Evolutionary conservation across 2,113 vertebrate species (phyloP).

Genomic region (Ramphastos sulfuratus): DNA sequence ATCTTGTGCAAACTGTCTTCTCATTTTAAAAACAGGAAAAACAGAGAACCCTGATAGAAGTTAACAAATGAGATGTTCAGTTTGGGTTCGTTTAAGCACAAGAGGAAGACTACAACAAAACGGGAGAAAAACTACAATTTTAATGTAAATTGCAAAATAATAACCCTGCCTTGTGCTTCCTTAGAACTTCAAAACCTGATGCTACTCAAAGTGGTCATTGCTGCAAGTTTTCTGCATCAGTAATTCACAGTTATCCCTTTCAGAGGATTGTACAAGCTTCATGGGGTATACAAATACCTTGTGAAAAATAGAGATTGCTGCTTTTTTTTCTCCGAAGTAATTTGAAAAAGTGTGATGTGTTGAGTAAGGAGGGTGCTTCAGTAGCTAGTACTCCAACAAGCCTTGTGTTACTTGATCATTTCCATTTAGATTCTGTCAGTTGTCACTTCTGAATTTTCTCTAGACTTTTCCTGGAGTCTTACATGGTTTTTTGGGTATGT

Average conservation of each 20-base stretch:
- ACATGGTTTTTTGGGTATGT: not conserved
- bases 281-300: not conserved
- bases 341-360: not conserved
- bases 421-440: constrained; percentile 5
- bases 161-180: not conserved
- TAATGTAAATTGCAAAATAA: not conserved
- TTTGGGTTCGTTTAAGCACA: not conserved
- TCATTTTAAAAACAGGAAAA: not conserved
- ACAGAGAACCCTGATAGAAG: not conserved
- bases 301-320: not conserved
- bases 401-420: not conserved
- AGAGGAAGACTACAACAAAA: not conserved
- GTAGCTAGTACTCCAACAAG: not conserved
- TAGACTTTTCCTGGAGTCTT: not conserved
- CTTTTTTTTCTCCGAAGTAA: not conserved
- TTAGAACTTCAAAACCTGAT: constrained; percentile 2
- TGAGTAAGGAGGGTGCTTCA: not conserved
- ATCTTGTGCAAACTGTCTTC: not conserved
- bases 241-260: constrained; percentile 26
- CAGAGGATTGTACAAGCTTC: not conserved
- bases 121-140: not conserved
- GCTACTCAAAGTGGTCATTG: not conserved
- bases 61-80: not conserved
- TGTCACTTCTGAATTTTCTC: not conserved
- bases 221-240: not conserved